Base-by-base conservation (phyloP, 2,888 invertebrate species). In the Sinohyriopsis cumingii region DNA sequence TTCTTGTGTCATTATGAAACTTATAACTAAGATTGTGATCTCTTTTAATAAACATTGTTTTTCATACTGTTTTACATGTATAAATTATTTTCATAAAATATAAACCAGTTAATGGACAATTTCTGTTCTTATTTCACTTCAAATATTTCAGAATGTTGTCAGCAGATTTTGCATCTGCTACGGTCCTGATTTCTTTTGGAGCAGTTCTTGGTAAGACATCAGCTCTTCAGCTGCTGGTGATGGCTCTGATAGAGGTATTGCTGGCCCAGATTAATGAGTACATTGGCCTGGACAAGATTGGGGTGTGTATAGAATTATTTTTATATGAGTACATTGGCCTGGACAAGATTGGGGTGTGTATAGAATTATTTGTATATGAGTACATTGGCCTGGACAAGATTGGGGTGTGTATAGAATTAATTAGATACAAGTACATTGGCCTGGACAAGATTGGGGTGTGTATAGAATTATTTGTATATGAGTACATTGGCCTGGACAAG, bases 171-270 rank as follows among this genome's bases (percentile, higher is more conserved):
- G 89, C 90, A 0, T 87, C 90, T 12, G 91, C 90, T 4, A 88
- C 90, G 6, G 86, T 91, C 5, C 83, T 91, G 61, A 91, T 91
- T 69, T 89, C 91, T 22, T 91, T 92, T 83, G 91, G 91, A n/a
- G 91, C 91, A 0, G 84, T 91, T 7, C 82, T 91, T 15, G 91
- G 91, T 15, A 90, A 91, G 82, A 84, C 90, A 5, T 89, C 89
- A 57, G 91, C 91, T 1, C 73, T 90, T 7, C 91, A 92, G 77
- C 86, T 91, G 68, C 79, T 91, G 5, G 73, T 91, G 20, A 88
- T 92, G 81, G 89, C 90, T 0, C 77, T 91, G 53, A 79, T 91
- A 59, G 91, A 92, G 76, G 88, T 91, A 5, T 82, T 89, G 0
- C 64, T 91, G 19, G 88, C 89, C 64, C 86, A 88, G 24, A 72